phyloP scores from a whole-genome alignment of 2,888 invertebrate genomes.

The Mongoloraphidia duomilia region DNA sequence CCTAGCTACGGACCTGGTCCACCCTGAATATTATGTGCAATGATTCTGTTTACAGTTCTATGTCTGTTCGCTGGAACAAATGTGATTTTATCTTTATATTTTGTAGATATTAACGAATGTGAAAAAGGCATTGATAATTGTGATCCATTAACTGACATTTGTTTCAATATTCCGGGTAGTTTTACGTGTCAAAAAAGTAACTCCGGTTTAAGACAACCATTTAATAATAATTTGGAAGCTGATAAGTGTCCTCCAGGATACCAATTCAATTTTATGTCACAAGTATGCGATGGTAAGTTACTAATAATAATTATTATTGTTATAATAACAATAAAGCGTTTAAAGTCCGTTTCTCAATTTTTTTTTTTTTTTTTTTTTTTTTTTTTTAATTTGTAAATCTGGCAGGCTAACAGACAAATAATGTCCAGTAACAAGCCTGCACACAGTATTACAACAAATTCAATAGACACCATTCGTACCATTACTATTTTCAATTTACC shows the following conservation, averaged over 20 bases:
- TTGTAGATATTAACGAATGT: conserved; percentile 48
- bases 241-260: conserved; percentile 39
- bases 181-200: conserved; percentile 33
- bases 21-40: too few species aligned
- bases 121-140: conserved; percentile 33
- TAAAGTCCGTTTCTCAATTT: too few species aligned
- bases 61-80: conserved; percentile 18
- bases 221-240: conserved; percentile 13
- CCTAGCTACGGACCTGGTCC: too few species aligned
- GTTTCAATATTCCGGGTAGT: conserved; percentile 39
- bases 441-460: too few species aligned
- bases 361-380: too few species aligned
- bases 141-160: conserved; percentile 27
- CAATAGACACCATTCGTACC: too few species aligned
- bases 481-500: too few species aligned
- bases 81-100: conserved; percentile 22
- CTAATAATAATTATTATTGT: background rate
- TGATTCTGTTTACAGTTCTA: background rate
- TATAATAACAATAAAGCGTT: too few species aligned
- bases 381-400: too few species aligned
- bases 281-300: conserved; percentile 35
- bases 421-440: too few species aligned
- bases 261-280: conserved; percentile 36
- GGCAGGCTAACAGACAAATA: too few species aligned
- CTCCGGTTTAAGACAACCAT: conserved; percentile 16